Base-by-base conservation (phyloP, 2,113 vertebrate genomes). In the Clupea harengus region DNA sequence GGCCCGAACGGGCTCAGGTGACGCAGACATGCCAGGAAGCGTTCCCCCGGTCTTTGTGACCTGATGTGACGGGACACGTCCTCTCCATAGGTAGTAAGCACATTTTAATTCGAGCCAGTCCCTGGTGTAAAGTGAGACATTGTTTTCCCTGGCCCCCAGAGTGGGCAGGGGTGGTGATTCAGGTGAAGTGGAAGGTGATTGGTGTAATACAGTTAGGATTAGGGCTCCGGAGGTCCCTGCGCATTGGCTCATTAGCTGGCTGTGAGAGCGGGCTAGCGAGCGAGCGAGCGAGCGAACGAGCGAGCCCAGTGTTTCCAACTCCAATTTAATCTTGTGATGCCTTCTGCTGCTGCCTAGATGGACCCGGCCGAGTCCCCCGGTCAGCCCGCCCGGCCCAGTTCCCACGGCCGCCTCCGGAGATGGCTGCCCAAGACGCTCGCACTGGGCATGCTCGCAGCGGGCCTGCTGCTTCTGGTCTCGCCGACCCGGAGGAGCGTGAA, bases 371-470 rank as follows among this genome's bases (percentile, higher is more conserved):
- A 86, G 85, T 95, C 93, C 86, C 91, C 91, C 89, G 94, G 91
- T 88, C 90, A 22, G 81, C 91, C 95, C 86, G 95, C 93, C 87
- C 85, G 88, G 45, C 85, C 92, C 22, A 88, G 90, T 88, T 91
- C 93, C 91, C 84, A 86, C 45, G 52, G 86, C 83, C 88, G 82
- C 25, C 88, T 90, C 93, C 92, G 90, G 88, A 82, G 57, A 84
- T 87, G 78, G 89, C 52, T 90, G 88, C 83, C 95, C 39, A 94
- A 92, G 90, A 87, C 89, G 10, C 92, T 94, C 10, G 88, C 85
- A 0, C 28, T 96, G 85, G 90, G 94, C 46, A 10, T 94, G 10
- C 88, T 97, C 3, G 96, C 96, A 85, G 94, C 94, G 85, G 89
- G 90, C 9, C 84, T 96, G 89, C 84, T 96, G 60, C 86, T 97